phyloP scores from a whole-genome alignment of 2,113 vertebrate species.

The Tylochromis polylepis region DNA sequence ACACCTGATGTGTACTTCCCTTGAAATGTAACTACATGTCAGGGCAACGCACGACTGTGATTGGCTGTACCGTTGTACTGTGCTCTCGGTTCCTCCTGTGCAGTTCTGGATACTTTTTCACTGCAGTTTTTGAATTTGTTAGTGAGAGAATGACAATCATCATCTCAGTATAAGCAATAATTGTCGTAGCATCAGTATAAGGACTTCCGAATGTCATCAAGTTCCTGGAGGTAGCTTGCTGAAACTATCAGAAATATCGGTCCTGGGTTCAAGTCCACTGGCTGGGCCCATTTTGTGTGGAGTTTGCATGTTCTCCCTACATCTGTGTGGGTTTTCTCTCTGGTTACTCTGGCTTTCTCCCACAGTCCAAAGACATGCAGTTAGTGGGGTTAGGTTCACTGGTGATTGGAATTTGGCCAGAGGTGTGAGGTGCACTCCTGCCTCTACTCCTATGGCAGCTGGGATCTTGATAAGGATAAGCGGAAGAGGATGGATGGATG shows the following conservation, averaged over 20 bases:
- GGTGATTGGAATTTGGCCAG: background rate
- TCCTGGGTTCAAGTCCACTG: background rate
- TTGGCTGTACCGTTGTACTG: background rate
- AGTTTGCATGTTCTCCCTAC: background rate
- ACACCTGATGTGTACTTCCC: background rate
- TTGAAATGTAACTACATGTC: background rate
- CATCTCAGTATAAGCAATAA: background rate
- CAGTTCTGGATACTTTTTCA: background rate
- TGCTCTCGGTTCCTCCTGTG: background rate
- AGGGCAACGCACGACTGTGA: background rate
- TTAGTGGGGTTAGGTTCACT: background rate
- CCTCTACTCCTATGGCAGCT: background rate
- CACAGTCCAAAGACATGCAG: background rate
- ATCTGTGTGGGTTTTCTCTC: background rate
- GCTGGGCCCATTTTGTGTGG: background rate
- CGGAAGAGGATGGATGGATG: background rate
- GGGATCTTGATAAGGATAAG: background rate
- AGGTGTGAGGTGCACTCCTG: background rate
- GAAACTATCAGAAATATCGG: background rate
- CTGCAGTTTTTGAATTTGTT: background rate
- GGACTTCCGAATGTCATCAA: background rate
- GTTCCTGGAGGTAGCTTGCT: background rate
- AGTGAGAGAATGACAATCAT: background rate
- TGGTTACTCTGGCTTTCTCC: background rate
- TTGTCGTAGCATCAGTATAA: background rate